Base-by-base conservation (phyloP, 1,140 invertebrate genomes). In the Colletes latitarsis region DNA sequence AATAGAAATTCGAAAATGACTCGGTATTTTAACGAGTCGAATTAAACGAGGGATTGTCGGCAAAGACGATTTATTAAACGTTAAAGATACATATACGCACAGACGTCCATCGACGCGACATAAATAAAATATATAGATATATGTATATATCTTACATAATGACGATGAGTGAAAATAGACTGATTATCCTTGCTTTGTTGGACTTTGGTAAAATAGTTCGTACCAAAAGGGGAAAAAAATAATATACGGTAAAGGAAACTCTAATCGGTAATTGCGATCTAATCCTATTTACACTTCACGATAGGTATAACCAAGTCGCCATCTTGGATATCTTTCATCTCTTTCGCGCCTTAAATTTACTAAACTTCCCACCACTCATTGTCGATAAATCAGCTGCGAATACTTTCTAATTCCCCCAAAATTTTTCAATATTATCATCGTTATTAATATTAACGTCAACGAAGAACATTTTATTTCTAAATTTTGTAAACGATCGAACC, bases 61-160 rank as follows among this genome's bases (percentile, higher is more conserved):
- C n/a, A 58, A 68, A 69, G 63, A 73, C 55, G 70, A 80, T 82
- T 82, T 82, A 82, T 82, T 82, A 82, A 72, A 77, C 72, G 43
- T 63, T 73, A 43, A 68, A 79, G 64, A 60, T 82, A 82, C 75
- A 78, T 68, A 73, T 72, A 73, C 55, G 49, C 57, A 69, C 58
- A 82, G 63, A 79, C 60, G 64, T 41, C 53, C n/a, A 57, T 67
- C 14, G 19, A n/a, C 21, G 63, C 60, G 77, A 80, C 70, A 82
- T 82, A 82, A 82, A 82, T 82, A 80, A 82, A 80, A 82, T 82
- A 82, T 82, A 79, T 79, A 80, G 55, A 69, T 57, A 57, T 41
- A 70, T 70, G 3, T 53, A 79, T 82, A 80, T 82, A 82, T 80
- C 41, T 82, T 82, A 82, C 81, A 82, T 63, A 63, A 57, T 69